Evolutionary conservation across 37 sponge, comb jelly and placozoan species (phyloP), one percentile per base, ranked within the genome.

Genomic region (Axinella damicornis): DNA sequence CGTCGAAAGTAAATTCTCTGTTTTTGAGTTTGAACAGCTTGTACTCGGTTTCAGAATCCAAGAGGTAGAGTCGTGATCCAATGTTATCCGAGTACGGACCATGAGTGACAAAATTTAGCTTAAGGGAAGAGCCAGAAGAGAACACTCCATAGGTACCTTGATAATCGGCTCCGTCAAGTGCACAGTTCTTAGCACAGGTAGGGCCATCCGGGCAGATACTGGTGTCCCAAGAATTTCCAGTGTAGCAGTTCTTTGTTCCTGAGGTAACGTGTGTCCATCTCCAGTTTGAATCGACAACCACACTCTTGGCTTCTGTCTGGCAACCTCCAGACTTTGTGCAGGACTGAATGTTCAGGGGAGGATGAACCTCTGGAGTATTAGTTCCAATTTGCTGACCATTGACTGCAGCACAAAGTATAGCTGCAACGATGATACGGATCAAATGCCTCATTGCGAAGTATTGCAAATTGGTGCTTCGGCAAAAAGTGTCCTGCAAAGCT

Each of bases 81-180:
- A 57, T n/a, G n/a, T n/a, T n/a, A n/a, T n/a, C n/a, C n/a, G n/a
- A 74, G 55, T 14, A 27, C 11, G 14, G 24, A 30, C 5, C 75
- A 55, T 54, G 57, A 54, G 5, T 55, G 9, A 55, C 11, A 14
- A n/a, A n/a, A n/a, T n/a, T n/a, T n/a, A n/a, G n/a, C n/a, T n/a
- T n/a, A n/a, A n/a, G n/a, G n/a, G n/a, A n/a, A n/a, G n/a, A n/a
- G n/a, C n/a, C n/a, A n/a, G n/a, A n/a, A n/a, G n/a, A n/a, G n/a
- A n/a, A n/a, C 13, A 74, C 75, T 74, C 75, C 75, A n/a, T 74
- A 74, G n/a, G 75, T 74, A 24, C 57, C 57, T 16, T 55, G 27
- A 74, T 74, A 74, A 55, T 74, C 75, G 16, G 75, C 75, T 53
- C 75, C 75, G n/a, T 74, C 75, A 13, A 74, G 27, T 46, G 75